phyloP scores from a whole-genome alignment of 2,113 vertebrate genomes.

The Aldabrachelys gigantea region DNA sequence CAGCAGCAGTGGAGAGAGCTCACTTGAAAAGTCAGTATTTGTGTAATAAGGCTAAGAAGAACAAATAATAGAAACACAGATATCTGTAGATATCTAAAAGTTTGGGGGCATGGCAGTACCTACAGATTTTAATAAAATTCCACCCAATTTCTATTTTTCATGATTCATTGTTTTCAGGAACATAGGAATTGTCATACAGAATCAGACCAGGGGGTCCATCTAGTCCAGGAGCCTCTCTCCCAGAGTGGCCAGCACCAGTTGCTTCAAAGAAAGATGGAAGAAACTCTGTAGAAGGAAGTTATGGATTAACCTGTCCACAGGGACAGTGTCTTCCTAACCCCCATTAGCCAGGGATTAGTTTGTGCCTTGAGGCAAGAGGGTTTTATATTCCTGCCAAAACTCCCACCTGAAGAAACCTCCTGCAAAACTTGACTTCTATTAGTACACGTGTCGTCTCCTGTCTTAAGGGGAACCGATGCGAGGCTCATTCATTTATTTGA shows the following conservation, averaged over 20 bases:
- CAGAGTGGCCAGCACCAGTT: not conserved
- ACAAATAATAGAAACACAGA: not conserved
- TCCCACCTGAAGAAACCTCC: not conserved
- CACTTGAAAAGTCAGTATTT: not conserved
- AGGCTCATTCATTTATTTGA: not conserved
- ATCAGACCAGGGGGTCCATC: not conserved
- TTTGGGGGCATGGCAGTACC: not conserved
- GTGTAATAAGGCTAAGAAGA: not conserved
- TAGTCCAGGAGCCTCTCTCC: not conserved
- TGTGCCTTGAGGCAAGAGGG: not conserved
- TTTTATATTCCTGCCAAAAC: not conserved
- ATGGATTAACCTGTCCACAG: not conserved
- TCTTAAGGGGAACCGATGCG: not conserved
- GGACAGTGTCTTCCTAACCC: not conserved
- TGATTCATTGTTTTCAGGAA: not conserved
- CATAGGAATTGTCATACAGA: not conserved
- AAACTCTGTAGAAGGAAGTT: conserved; percentile 19
- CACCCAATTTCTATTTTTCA: not conserved
- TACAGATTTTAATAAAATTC: not conserved
- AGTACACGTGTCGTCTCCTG: not conserved
- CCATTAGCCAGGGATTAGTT: not conserved
- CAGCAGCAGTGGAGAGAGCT: not conserved
- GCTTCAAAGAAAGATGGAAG: not conserved
- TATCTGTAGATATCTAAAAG: not conserved
- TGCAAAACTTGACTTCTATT: not conserved